Percentiles rank a stretch among this genome's conserved stretches.
phyloP scores from a whole-genome alignment of 1,140 invertebrate genomes.

The Danaus melanippus region DNA sequence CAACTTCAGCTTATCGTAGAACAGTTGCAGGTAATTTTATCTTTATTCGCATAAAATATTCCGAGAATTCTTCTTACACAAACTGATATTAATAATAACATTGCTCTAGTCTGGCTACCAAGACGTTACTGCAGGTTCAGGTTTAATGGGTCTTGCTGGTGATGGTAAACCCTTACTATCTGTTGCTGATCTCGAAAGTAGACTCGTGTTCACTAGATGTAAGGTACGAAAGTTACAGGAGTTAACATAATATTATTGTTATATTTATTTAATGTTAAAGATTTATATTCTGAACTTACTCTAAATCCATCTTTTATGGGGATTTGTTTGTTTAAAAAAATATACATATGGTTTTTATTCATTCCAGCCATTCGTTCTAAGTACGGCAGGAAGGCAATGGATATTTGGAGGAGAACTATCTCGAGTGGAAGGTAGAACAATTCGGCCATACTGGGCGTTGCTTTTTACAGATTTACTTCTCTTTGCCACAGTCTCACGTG shows the following conservation, averaged over 20 bases:
- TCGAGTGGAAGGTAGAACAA: constrained; percentile 84
- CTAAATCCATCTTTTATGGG: no score
- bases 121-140: constrained; percentile 84
- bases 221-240: constrained; percentile 68
- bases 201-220: constrained; percentile 89
- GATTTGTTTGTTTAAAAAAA: no score
- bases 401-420: constrained; percentile 88
- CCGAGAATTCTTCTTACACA: neutral
- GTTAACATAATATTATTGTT: no score
- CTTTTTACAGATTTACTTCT: constrained; percentile 87
- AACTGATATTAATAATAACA: neutral
- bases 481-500: constrained; percentile 87
- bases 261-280: no score
- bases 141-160: constrained; percentile 85
- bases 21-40: constrained; percentile 54
- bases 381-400: constrained; percentile 86
- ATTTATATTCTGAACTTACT: no score
- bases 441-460: constrained; percentile 87
- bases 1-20: constrained; percentile 64
- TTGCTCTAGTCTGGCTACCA: constrained; percentile 76
- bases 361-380: constrained; percentile 83
- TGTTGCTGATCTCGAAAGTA: constrained; percentile 85
- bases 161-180: constrained; percentile 85
- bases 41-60: neutral
- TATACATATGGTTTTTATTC: no score